Evolutionary conservation across 2,888 invertebrate genomes (phyloP).

Genomic region (Euzophera pinguis): DNA sequence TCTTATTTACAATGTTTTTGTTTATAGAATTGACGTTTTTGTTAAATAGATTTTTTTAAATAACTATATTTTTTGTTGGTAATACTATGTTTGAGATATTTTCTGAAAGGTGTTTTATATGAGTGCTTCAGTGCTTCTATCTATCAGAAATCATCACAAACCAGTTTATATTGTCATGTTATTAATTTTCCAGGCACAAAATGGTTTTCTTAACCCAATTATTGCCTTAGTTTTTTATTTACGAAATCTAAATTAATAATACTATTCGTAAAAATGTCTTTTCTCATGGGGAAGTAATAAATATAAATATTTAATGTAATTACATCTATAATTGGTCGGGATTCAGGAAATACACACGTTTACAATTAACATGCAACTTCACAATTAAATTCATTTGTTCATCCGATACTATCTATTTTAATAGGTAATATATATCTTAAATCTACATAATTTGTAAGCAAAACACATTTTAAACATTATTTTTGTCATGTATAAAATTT

Average conservation of each 20-base stretch:
- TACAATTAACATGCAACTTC: conserved; percentile 36
- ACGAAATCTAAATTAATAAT: conserved; percentile 78
- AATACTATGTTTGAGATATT: conserved; percentile 46
- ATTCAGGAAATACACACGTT: conserved; percentile 70
- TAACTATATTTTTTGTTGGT: conserved; percentile 48
- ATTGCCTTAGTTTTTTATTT: conserved; percentile 63
- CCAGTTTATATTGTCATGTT: conserved; percentile 60
- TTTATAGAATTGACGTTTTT: conserved; percentile 72
- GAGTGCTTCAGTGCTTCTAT: conserved; percentile 20
- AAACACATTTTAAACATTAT: conserved; percentile 13
- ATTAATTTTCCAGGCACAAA: conserved; percentile 62
- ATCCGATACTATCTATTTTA: conserved; percentile 21
- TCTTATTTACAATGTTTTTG: conserved; percentile 70
- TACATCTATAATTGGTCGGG: conserved; percentile 74
- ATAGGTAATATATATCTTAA: conserved; percentile 16
- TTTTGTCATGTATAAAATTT: conserved; percentile 16
- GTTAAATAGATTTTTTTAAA: conserved; percentile 48
- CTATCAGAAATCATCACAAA: conserved; percentile 46
- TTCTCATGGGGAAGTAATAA: conserved; percentile 70
- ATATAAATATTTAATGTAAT: conserved; percentile 69
- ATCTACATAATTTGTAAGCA: conserved; percentile 20
- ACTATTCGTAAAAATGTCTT: conserved; percentile 81
- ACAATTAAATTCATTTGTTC: conserved; percentile 24
- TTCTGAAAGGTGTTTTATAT: conserved; percentile 34
- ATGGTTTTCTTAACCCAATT: conserved; percentile 73